phyloP scores from a whole-genome alignment of 2,888 invertebrate species.

The Calameuta filiformis region DNA sequence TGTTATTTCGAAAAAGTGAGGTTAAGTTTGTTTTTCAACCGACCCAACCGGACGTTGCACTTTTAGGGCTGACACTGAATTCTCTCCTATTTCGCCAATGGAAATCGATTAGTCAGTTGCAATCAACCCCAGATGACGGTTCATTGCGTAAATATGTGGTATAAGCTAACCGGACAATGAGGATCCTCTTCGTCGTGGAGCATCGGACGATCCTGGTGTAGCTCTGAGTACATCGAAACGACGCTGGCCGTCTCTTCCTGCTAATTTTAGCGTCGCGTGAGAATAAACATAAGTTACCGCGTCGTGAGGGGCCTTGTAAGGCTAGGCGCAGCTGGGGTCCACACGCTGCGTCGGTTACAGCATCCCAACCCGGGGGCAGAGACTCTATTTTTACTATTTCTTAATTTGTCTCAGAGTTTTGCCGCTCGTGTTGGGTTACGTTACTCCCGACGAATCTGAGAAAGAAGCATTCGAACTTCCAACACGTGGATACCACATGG shows the following conservation, averaged over 20 bases:
- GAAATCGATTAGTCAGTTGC: too few relatives aligned
- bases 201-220: neutral
- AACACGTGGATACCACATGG: conserved; percentile 24
- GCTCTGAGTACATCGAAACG: neutral
- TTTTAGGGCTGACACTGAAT: too few relatives aligned
- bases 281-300: conserved; percentile 23
- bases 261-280: conserved; percentile 20
- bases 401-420: conserved; percentile 45
- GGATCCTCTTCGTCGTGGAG: neutral
- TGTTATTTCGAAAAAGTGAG: too few relatives aligned
- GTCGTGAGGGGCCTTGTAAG: conserved; percentile 47
- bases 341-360: conserved; percentile 26
- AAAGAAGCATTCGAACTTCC: neutral
- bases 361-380: conserved; percentile 28
- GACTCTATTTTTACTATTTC: conserved; percentile 54
- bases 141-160: too few relatives aligned
- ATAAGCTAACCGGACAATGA: neutral
- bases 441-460: conserved; percentile 1
- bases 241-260: neutral
- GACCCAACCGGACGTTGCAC: too few relatives aligned
- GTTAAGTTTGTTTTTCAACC: too few relatives aligned
- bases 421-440: conserved; percentile 32
- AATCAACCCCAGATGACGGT: too few relatives aligned
- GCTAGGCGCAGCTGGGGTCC: conserved; percentile 41
- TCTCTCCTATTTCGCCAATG: too few relatives aligned